Evolutionary conservation across 2,113 vertebrate genomes (phyloP).

Genomic region (Paradisaea rubra): DNA sequence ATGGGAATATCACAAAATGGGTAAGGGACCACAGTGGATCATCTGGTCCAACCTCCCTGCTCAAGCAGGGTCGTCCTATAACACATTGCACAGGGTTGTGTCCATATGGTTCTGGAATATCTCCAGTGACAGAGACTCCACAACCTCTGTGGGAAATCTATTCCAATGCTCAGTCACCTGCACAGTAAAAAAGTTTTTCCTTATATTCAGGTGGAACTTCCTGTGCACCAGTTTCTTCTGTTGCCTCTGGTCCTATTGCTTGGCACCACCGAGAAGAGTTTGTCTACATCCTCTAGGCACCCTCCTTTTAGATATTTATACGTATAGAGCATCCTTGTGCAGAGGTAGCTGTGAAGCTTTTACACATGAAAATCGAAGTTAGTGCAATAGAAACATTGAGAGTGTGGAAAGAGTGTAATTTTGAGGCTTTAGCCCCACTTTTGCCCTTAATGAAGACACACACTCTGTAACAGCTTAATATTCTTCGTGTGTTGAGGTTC

Average conservation of each 20-base stretch:
- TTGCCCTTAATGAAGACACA: background rate
- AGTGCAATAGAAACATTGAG: background rate
- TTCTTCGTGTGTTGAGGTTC: background rate
- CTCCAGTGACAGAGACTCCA: background rate
- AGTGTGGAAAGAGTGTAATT: fast-evolving
- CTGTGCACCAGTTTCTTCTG: background rate
- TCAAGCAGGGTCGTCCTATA: background rate
- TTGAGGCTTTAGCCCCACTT: background rate
- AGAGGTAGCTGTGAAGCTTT: background rate
- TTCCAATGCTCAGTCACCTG: background rate
- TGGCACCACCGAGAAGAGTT: background rate
- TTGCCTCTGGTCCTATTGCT: background rate
- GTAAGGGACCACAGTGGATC: background rate
- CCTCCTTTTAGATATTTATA: background rate
- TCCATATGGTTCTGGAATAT: background rate
- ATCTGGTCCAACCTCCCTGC: background rate
- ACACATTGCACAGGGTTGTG: background rate
- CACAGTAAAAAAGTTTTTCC: background rate
- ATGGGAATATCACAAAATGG: background rate
- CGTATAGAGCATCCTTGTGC: fast-evolving
- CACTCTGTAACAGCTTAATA: background rate
- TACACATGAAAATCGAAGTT: background rate
- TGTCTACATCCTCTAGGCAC: background rate
- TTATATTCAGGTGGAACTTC: background rate
- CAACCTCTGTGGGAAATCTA: background rate